Base-by-base conservation (phyloP, 2,113 vertebrate species). In the Lasiurus borealis region DNA sequence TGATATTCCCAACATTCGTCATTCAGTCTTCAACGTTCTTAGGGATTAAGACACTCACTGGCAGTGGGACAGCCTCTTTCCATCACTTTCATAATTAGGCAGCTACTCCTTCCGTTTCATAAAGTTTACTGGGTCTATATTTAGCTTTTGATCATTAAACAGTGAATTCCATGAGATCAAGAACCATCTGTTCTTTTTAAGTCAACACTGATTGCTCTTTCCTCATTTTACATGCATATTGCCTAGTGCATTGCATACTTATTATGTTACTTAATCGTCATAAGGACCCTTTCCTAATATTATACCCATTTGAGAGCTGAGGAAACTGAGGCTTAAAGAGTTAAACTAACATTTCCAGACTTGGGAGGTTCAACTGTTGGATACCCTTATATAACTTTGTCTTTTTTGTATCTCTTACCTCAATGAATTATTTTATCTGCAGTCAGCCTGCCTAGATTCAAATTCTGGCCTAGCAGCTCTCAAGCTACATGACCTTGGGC, bases 201-300 rank as follows among this genome's bases (percentile, higher is more conserved):
- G 46, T 46, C 40, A 36, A 36, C 12, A 6, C 1, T 11, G 54
- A 23, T 52, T 21, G 19, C 1, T 86, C 73, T 72, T 52, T 71
- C 46, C 11, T 34, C 23, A 1, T 52, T 72, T 92, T 59, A 18
- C 13, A 2, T 14, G 31, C 25, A 46, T 23, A 6, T 0, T 40
- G 48, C 66, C 29, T 29, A 5, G 15, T 5, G 0, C 15, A 19
- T 7, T n/a, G 14, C 6, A 0, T 59, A 8, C 27, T 31, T 7
- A 50, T n/a, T 36, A 13, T 72, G 14, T n/a, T 19, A 57, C 52
- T 75, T 91, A 77, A 52, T 86, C 72, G 69, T 66, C 21, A 3
- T 8, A 71, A 95, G 36, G 21, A 59, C 16, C 8, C 1, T 11
- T 80, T 31, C 54, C 72, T 93, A 80, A 69, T 29, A 73, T 16